These are phyloP conservation scores for Leucosticte australis DNA, from an alignment of 2,113 vertebrate species.

Conservation along the genomic window DNA sequence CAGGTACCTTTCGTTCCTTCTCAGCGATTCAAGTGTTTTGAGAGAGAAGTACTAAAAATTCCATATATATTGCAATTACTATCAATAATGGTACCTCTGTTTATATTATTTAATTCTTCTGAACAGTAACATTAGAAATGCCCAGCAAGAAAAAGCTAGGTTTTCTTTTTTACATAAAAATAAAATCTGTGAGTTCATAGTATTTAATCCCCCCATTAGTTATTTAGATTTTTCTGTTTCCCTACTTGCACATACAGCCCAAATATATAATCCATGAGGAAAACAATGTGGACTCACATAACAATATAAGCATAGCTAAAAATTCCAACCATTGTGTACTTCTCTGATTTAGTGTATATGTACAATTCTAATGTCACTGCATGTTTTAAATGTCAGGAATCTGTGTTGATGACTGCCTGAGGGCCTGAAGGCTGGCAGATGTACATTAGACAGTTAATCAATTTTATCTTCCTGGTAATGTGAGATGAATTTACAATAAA, in stretches of 20 bases:
- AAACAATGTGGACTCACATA: not conserved
- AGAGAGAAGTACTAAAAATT: not conserved
- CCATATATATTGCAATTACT: not conserved
- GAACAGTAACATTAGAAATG: not conserved
- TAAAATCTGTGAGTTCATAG: not conserved
- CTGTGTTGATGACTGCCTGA: not conserved
- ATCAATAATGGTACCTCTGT: not conserved
- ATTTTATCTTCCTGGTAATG: not conserved
- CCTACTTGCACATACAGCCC: not conserved
- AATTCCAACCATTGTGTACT: rapidly evolving
- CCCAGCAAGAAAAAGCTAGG: not conserved
- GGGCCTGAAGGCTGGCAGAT: not conserved
- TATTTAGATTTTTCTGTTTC: not conserved
- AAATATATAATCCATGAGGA: not conserved
- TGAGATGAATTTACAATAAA: not conserved
- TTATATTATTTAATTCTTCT: not conserved
- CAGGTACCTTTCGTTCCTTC: not conserved
- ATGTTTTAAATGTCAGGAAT: not conserved
- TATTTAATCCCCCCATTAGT: not conserved
- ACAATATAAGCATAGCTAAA: not conserved
- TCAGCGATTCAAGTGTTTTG: not conserved
- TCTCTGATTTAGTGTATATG: not conserved
- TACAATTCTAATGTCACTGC: not conserved
- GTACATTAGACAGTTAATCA: not conserved
- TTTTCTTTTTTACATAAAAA: not conserved